Percentiles rank a stretch among this genome's conserved stretches.
phyloP scores from a whole-genome alignment of 2,113 vertebrate species.

The Montifringilla adamsi region DNA sequence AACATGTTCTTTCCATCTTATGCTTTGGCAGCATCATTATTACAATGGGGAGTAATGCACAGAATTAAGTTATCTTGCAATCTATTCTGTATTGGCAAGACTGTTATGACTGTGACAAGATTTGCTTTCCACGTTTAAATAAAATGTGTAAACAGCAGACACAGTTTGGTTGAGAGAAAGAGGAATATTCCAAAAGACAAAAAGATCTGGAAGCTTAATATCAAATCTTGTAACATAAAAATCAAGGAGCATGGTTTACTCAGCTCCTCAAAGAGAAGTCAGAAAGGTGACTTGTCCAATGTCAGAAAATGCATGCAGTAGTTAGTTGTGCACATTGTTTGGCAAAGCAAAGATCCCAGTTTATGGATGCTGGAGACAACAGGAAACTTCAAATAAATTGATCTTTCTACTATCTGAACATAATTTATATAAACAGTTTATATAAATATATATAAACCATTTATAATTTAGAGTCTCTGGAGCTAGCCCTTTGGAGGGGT shows the following conservation, averaged over 20 bases:
- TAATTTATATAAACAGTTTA: not conserved
- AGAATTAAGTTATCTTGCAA: slow-evolving; percentile 10
- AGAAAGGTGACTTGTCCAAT: not conserved
- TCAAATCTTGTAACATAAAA: not conserved
- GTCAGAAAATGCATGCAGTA: not conserved
- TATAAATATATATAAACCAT: too few species aligned
- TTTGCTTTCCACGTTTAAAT: not conserved
- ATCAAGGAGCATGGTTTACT: not conserved
- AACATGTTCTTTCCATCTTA: not conserved
- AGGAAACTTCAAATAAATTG: not conserved
- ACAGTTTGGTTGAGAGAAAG: not conserved
- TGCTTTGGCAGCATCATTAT: not conserved
- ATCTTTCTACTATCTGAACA: not conserved
- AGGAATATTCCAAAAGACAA: not conserved
- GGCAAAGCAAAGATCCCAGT: not conserved
- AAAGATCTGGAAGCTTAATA: not conserved
- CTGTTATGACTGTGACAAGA: not conserved
- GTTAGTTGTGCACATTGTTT: rapidly evolving
- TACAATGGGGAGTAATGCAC: not conserved
- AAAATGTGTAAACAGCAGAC: not conserved
- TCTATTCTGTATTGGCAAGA: not conserved
- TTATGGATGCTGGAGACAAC: not conserved
- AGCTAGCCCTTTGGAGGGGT: not conserved
- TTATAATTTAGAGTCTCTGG: not conserved
- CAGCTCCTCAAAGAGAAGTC: not conserved